A percentile compares a stretch with the other conserved stretches of the same genome.
These are phyloP conservation scores for Cantharis rufa DNA, from an alignment of 2,888 invertebrate species.

Conservation along the genomic window DNA sequence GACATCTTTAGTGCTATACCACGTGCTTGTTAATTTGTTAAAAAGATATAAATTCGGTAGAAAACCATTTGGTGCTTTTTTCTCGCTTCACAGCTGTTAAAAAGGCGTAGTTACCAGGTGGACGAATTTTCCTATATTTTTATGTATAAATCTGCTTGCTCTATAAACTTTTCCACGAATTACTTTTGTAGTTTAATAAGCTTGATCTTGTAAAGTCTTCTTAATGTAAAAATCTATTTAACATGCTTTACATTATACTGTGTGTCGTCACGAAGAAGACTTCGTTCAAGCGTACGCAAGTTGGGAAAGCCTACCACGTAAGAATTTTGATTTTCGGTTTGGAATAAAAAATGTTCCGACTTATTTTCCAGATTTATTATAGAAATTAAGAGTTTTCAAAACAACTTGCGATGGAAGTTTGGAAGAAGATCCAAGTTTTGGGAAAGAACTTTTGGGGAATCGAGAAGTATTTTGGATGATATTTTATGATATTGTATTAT, in stretches of 20 bases:
- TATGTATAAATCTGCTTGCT: background rate
- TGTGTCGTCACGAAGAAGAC: background rate
- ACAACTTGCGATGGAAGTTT: background rate
- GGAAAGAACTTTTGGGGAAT: background rate
- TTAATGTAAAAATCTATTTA: background rate
- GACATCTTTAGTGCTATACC: constrained; percentile 3
- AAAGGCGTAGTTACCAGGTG: background rate
- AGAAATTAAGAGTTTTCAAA: background rate
- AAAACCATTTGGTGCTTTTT: background rate
- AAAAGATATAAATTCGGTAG: background rate
- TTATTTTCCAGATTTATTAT: background rate
- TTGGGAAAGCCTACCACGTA: background rate
- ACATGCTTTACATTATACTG: background rate
- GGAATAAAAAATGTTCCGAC: background rate
- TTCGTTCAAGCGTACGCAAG: background rate
- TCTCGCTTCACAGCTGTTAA: background rate
- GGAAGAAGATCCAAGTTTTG: background rate
- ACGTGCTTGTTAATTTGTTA: constrained; percentile 8
- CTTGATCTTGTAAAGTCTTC: background rate
- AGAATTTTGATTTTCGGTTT: background rate
- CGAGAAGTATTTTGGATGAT: background rate
- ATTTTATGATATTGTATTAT: background rate
- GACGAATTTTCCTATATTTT: background rate
- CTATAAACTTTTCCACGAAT: background rate
- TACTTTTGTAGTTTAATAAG: background rate